Conservation (phyloP, 2,113 vertebrate genomes). For the Lophotis ruficrista region DNA sequence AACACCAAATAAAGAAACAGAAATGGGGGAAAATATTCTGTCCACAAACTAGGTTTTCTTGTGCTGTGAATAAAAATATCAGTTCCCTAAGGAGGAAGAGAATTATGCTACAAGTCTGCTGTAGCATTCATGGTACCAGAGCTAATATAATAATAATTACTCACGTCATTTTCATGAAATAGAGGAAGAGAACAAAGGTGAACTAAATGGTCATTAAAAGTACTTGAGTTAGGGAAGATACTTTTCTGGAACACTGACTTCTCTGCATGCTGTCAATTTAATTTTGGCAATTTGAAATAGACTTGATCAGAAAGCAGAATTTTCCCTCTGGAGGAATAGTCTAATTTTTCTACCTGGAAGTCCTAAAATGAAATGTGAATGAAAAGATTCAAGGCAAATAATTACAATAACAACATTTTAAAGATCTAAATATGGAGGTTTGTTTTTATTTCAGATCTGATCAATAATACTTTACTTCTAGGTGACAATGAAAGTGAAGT, state of each 20-base stretch:
- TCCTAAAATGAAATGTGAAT: not conserved
- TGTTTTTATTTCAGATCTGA: not conserved
- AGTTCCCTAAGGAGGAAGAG: slow-evolving; percentile 39
- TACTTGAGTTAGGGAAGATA: not conserved
- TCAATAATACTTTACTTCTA: not conserved
- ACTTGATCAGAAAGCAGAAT: not conserved
- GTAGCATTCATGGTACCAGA: slow-evolving; percentile 30
- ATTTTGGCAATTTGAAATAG: not conserved
- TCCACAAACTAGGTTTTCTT: slow-evolving; percentile 33
- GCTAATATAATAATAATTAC: slow-evolving; percentile 38
- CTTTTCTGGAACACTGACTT: not conserved
- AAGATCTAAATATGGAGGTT: not conserved
- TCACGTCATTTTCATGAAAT: slow-evolving; percentile 23
- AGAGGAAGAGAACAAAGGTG: slow-evolving; percentile 44
- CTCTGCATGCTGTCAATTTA: not conserved
- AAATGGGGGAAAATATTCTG: slow-evolving; percentile 5
- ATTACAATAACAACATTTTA: not conserved
- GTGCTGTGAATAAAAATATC: slow-evolving; percentile 45
- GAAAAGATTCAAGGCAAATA: not conserved
- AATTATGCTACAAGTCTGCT: slow-evolving; percentile 26
- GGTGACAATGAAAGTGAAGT: not conserved
- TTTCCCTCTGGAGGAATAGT: not conserved
- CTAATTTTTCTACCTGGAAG: not conserved
- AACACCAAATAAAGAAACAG: slow-evolving; percentile 55
- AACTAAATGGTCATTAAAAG: slow-evolving; percentile 7